A percentile compares a stretch with the other conserved stretches of the same genome.
Evolutionary conservation across 1,140 invertebrate genomes (phyloP).

Genomic region (Papilio polyxenes): DNA sequence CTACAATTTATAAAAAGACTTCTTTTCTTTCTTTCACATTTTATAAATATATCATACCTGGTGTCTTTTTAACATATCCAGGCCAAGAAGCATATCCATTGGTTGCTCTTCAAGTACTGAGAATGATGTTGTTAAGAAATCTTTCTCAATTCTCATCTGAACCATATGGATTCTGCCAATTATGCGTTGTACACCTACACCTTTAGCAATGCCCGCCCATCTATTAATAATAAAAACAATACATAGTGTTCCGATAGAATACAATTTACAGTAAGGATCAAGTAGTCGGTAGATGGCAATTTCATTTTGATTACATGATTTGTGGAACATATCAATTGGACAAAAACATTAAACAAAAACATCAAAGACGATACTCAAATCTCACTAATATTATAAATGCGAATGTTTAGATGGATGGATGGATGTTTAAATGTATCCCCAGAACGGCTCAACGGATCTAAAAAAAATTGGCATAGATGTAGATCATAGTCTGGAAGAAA

Average conservation of each 20-base stretch:
- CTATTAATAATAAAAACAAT: conserved; percentile 66
- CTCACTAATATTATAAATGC: too few species aligned
- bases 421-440: too few species aligned
- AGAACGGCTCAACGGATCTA: too few species aligned
- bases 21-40: not conserved
- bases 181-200: conserved; percentile 98
- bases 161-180: conserved; percentile 98
- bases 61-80: conserved; percentile 98
- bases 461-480: too few species aligned
- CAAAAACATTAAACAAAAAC: too few species aligned
- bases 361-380: too few species aligned
- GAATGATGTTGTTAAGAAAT: conserved; percentile 97
- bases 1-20: not conserved
- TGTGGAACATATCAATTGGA: too few species aligned
- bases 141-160: conserved; percentile 96
- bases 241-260: conserved; percentile 1
- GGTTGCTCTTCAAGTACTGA: conserved; percentile 98
- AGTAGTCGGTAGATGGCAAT: not conserved
- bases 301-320: too few species aligned
- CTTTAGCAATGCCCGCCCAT: conserved; percentile 97
- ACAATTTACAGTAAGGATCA: conserved; percentile 26
- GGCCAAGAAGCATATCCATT: conserved; percentile 98
- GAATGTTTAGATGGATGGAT: too few species aligned
- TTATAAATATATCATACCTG: conserved; percentile 81
- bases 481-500: too few species aligned